Base-by-base conservation (phyloP, 2,797 vertebrate species). In the Gorsachius magnificus region DNA sequence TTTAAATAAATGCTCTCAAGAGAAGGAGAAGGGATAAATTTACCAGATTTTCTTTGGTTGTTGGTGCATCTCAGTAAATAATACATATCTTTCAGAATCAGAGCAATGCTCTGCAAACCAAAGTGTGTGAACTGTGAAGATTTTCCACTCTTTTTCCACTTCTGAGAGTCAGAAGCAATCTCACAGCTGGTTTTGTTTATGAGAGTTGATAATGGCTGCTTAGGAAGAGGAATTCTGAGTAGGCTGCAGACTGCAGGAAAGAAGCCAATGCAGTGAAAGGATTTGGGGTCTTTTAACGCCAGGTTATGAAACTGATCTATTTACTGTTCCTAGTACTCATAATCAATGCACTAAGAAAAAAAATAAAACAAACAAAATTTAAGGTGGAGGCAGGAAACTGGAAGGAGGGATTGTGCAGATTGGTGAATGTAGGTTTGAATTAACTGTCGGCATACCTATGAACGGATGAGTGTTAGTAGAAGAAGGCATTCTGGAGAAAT, bases 361-460 rank as follows among this genome's bases (percentile, higher is more conserved):
- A 36, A 2, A 12, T 26, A 60, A 45, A 45, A 2, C 9, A 72
- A 48, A 31, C 7, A 10, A 69, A 74, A 56, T 10, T 19, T 33
- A 56, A 70, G 24, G 11, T 69, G 36, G 31, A 72, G 46, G 10
- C 25, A 57, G 43, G 31, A 61, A 85, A 10, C 24, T 87, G 41
- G 19, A 43, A 72, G 50, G n/a, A 71, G 24, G 3, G 22, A 48
- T 48, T 53, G 10, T 46, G 74, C 31, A 45, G 13, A 11, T 4
- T 53, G 63, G 28, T 61, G 51, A 41, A 22, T 4, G 3, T 33
- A 35, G 10, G 5, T 50, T 69, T 80, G 33, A 77, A 54, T 46
- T 63, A n/a, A 12, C 22, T 74, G 8, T 28, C 0, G 0, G 3
- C 16, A 41, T 36, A 29, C 1, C 24, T 53, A 22, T 8, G 54